These are phyloP conservation scores for Galeruca laticollis DNA, from an alignment of 2,888 invertebrate species.

Conservation along the genomic window DNA sequence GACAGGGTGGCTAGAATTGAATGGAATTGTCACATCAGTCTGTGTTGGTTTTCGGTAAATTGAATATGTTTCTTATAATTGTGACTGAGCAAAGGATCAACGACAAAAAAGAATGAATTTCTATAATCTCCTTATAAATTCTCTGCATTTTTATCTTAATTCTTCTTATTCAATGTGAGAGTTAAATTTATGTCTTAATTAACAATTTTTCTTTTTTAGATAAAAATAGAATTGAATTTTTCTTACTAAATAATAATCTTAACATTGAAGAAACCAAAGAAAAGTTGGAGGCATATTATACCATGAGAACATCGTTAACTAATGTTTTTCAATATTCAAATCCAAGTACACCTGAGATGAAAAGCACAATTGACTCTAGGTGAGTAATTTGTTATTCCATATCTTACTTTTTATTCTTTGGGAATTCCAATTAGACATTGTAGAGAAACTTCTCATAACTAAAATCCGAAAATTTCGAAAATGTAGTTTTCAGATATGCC, in stretches of 20 bases:
- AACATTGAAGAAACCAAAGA: constrained; percentile 52
- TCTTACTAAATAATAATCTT: constrained; percentile 51
- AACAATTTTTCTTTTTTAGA: constrained; percentile 41
- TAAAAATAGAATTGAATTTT: constrained; percentile 44
- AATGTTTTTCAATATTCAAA: constrained; percentile 54
- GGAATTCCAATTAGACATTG: too few species aligned
- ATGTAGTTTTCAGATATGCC: too few species aligned
- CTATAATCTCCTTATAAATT: too few species aligned
- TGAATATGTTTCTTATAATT: too few species aligned
- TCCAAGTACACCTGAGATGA: constrained; percentile 43
- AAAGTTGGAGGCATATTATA: constrained; percentile 55
- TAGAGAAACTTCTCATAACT: too few species aligned
- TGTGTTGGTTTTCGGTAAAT: too few species aligned
- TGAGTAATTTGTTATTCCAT: constrained; percentile 38
- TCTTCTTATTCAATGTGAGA: not conserved
- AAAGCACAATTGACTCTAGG: constrained; percentile 44
- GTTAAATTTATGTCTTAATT: not conserved
- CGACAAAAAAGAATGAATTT: too few species aligned
- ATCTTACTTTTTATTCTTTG: too few species aligned
- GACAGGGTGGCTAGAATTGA: too few species aligned
- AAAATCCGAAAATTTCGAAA: too few species aligned
- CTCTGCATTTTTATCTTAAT: not conserved
- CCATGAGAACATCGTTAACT: constrained; percentile 50
- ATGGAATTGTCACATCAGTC: too few species aligned
- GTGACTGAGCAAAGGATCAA: too few species aligned